Evolutionary conservation across 2,113 vertebrate genomes (phyloP).

Genomic region (Saguinus midas): DNA sequence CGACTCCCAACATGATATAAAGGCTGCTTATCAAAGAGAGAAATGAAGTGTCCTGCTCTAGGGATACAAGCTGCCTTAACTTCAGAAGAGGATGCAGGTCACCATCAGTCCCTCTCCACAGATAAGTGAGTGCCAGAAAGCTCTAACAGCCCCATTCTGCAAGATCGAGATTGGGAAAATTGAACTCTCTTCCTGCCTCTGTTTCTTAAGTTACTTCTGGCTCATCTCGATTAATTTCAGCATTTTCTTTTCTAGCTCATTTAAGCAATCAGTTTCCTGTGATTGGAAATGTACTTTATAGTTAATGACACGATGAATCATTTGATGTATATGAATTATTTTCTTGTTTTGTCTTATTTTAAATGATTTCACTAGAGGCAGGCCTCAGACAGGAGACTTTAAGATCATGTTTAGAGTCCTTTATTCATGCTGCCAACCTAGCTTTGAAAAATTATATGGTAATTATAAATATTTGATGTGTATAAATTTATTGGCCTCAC

Average conservation of each 20-base stretch:
- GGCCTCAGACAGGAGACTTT: neutral
- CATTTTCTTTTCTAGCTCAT: neutral
- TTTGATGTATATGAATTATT: neutral
- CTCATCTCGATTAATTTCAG: neutral
- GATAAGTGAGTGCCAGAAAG: neutral
- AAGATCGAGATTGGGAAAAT: rapidly evolving
- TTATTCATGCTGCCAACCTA: neutral
- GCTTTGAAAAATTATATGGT: neutral
- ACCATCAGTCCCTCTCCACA: rapidly evolving
- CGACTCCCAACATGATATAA: neutral
- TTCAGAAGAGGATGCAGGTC: neutral
- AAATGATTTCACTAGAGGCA: neutral
- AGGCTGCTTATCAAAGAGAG: neutral
- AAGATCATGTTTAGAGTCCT: neutral
- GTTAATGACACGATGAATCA: no score
- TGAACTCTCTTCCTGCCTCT: neutral
- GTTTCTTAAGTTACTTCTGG: neutral
- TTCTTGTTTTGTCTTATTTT: neutral
- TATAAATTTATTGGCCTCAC: neutral
- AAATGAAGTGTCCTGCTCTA: neutral
- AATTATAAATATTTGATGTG: neutral
- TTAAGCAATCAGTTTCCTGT: neutral
- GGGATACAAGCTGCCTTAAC: rapidly evolving
- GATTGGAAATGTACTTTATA: neutral
- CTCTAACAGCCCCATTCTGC: rapidly evolving